Percentiles rank a stretch among this genome's conserved stretches.
Conservation (phyloP, 2,888 invertebrate genomes). For the Gnatocerus cornutus region DNA sequence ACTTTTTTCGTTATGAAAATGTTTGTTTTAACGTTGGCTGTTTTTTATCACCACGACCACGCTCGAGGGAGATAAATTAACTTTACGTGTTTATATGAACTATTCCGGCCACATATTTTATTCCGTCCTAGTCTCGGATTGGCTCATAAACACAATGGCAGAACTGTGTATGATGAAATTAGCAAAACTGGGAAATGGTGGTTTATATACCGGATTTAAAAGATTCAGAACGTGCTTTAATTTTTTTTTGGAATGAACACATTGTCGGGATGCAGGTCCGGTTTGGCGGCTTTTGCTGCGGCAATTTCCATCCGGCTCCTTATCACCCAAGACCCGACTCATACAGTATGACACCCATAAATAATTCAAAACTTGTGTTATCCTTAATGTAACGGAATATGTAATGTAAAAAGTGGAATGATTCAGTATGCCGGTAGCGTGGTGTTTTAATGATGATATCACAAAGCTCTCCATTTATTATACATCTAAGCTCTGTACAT, state of each 20-base stretch:
- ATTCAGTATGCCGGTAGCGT: constrained; percentile 61
- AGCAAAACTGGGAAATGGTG: constrained; percentile 24
- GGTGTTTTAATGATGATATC: constrained; percentile 64
- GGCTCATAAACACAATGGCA: constrained; percentile 47
- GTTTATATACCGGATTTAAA: constrained; percentile 3
- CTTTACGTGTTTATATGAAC: constrained; percentile 49
- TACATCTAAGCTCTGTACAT: constrained; percentile 62
- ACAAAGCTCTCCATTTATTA: constrained; percentile 65
- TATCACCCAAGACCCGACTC: constrained; percentile 17
- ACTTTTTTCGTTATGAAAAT: constrained; percentile 34
- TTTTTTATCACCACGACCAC: constrained; percentile 42
- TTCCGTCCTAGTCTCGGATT: constrained; percentile 37
- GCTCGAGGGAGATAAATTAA: constrained; percentile 48
- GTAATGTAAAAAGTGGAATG: constrained; percentile 61
- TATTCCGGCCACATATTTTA: constrained; percentile 45
- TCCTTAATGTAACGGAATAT: constrained; percentile 58
- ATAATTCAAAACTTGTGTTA: constrained; percentile 58
- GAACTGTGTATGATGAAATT: constrained; percentile 43
- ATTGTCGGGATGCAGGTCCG: constrained; percentile 1
- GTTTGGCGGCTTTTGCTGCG: neutral
- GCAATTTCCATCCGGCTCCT: constrained; percentile 31
- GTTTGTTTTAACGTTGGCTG: constrained; percentile 32
- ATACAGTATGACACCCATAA: constrained; percentile 53
- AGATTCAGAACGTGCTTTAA: constrained; percentile 8
- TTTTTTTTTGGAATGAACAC: neutral